Base-by-base conservation (phyloP, 2,113 vertebrate genomes). In the Sorex araneus region DNA sequence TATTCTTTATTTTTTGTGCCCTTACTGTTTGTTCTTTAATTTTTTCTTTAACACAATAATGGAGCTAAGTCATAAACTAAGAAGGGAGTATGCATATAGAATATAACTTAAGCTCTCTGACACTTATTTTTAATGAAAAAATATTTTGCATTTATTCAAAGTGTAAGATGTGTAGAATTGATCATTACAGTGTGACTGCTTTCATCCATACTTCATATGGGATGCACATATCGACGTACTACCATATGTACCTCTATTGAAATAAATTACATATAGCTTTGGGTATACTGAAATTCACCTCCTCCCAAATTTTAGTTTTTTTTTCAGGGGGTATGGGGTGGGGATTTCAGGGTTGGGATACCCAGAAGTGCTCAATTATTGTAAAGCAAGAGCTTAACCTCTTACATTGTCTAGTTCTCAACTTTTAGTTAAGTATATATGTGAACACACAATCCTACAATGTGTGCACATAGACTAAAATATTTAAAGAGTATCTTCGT, bases 121-220 rank as follows among this genome's bases (percentile, higher is more conserved):
- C 10, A 50, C 10, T 50, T 47, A 54, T 79, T 76, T 85, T 90
- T 34, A 91, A 94, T 25, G 28, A 75, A 91, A 89, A 71, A 74
- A 54, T 57, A 36, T 32, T 28, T 50, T 78, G 5, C 12, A 6
- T 60, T 90, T 67, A 23, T 85, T 88, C 69, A 36, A 69, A 47
- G 84, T 28, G 0, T 60, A 83, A 86, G 25, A 43, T 83, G 1
- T 32, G 87, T 67, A 85, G 71, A 60, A 79, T 93, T 19, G 73
- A 18, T 79, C 15, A 5, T 81, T 66, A 86, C 40, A 50, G 2
- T 21, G 3, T 74, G 30, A 30, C 4, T 88, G 0, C 5, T 9
- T 79, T 23, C 23, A 79, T 25, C 70, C 10, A 19, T 30, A 15
- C 12, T 23, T 63, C 36, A 0, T 28, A 74, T 3, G 16, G 54